Base-by-base conservation (phyloP, 2,888 invertebrate species). In the Muscina levida region DNA sequence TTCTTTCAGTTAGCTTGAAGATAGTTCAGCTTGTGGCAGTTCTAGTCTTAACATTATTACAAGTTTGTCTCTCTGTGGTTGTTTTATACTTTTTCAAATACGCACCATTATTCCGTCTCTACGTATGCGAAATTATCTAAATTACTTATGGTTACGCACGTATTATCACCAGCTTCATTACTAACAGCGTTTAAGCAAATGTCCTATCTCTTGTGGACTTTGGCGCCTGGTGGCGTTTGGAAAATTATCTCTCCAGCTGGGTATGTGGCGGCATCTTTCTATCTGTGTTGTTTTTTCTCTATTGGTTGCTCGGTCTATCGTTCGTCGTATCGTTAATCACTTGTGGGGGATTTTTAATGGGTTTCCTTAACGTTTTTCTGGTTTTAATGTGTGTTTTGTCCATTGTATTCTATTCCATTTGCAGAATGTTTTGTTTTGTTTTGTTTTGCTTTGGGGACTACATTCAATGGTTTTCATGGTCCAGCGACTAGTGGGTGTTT, bases 101-200 rank as follows among this genome's bases (percentile, higher is more conserved):
- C 19, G 13, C 24, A 53, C 22, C 4, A 42, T 53, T 82, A n/a
- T 42, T 67, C 83, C 85, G 84, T n/a, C 31, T 3, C 31, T 31
- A 31, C 4, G 31, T 84, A 84, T 82, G 82, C 81, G 84, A 85
- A 86, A 86, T 85, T 86, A 86, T 84, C 86, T 86, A 86, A 87
- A 87, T 86, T 87, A 85, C 87, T 87, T 86, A 86, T 86, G 87
- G 87, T 86, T 87, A 86, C 85, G 85, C 86, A 87, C 87, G 87
- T 87, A 74, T 72, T 81, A 74, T 68, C 62, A 72, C 26, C 73
- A 72, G 26, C 66, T 42, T 24, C 62, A 53, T 66, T 42, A 15
- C 24, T 31, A 39, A 42, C 70, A 72, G 15, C 24, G 57, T n/a
- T n/a, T n/a, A n/a, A n/a, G n/a, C n/a, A n/a, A n/a, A n/a, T 17